Conservation (phyloP, 2,113 vertebrate species). For the Callithrix jacchus region DNA sequence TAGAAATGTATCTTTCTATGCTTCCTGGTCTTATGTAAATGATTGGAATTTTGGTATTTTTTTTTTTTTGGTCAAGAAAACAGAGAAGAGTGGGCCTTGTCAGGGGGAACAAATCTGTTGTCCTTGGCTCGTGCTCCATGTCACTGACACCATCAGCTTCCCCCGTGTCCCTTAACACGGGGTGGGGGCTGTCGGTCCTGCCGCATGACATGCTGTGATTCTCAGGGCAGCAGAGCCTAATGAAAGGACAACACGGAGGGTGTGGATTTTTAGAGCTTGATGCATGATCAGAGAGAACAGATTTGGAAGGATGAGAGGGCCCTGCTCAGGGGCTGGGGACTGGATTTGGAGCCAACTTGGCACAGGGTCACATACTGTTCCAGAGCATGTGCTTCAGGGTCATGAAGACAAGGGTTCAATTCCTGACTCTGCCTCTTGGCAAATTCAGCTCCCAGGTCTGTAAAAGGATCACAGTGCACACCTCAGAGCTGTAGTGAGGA, state of each 20-base stretch:
- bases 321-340: not conserved
- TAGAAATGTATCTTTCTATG: not conserved
- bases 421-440: not conserved
- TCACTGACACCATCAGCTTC: no score
- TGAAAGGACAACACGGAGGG: fast-evolving
- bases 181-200: no score
- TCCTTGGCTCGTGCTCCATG: not conserved
- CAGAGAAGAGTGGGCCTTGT: not conserved
- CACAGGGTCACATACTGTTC: no score
- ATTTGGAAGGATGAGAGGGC: not conserved
- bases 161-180: no score
- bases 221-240: not conserved
- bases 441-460: not conserved
- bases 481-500: not conserved
- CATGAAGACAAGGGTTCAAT: not conserved
- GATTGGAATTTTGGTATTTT: not conserved
- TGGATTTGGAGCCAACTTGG: not conserved
- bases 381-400: not conserved
- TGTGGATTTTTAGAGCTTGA: not conserved
- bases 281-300: not conserved
- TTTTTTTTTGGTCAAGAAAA: constrained; percentile 29
- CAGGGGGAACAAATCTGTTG: not conserved
- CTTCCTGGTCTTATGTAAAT: constrained; percentile 60
- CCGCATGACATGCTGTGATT: not conserved
- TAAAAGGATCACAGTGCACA: not conserved